Conservation (phyloP, 2,888 invertebrate genomes). For the Idaea dimidiata region DNA sequence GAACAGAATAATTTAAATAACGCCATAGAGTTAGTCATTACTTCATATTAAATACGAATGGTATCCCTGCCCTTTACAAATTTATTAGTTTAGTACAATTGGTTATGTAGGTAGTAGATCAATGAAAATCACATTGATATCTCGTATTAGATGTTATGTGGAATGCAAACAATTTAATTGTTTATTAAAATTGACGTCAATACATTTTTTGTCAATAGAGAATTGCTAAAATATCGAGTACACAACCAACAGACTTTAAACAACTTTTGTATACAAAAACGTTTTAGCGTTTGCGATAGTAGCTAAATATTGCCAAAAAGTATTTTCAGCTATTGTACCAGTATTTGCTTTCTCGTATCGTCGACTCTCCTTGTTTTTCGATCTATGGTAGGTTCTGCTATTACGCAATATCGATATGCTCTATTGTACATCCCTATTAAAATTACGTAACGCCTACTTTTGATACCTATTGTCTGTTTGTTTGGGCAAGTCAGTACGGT, state of each 20-base stretch:
- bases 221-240: conserved; percentile 32
- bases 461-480: conserved; percentile 63
- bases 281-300: conserved; percentile 48
- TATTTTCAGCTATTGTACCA: conserved; percentile 30
- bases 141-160: background rate
- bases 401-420: conserved; percentile 57
- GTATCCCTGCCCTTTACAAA: too few relatives aligned
- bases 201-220: conserved; percentile 35
- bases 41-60: too few relatives aligned
- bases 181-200: conserved; percentile 35
- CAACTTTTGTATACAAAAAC: conserved; percentile 48
- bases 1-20: conserved; percentile 11
- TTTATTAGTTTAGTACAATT: too few relatives aligned
- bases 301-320: conserved; percentile 39
- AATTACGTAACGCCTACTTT: conserved; percentile 65
- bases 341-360: conserved; percentile 33
- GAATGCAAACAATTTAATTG: background rate
- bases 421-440: conserved; percentile 51
- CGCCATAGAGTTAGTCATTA: too few relatives aligned
- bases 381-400: conserved; percentile 40
- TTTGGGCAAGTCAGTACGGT: conserved; percentile 44
- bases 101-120: too few relatives aligned
- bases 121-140: too few relatives aligned
- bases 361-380: conserved; percentile 30
- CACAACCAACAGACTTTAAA: conserved; percentile 37